These are phyloP conservation scores for Gastrophysa polygoni DNA, from an alignment of 2,888 invertebrate species.

Conservation along the genomic window DNA sequence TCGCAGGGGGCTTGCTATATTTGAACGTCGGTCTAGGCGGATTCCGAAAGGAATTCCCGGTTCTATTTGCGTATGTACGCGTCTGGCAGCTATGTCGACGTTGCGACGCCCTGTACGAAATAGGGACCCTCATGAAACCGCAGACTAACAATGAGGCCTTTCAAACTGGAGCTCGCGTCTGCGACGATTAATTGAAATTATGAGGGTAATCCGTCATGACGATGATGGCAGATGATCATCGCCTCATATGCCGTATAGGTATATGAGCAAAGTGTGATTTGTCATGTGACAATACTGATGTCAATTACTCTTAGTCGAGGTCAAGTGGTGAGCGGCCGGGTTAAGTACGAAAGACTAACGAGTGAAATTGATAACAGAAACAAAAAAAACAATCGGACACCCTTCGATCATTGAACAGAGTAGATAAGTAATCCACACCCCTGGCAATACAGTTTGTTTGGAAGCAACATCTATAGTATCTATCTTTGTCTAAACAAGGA, in stretches of 20 bases:
- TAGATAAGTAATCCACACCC: no score
- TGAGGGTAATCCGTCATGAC: not conserved
- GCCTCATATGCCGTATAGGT: not conserved
- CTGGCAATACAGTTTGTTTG: no score
- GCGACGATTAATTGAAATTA: not conserved
- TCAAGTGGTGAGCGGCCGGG: no score
- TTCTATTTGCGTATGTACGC: slow-evolving; percentile 14
- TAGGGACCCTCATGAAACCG: not conserved
- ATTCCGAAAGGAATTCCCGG: slow-evolving; percentile 21
- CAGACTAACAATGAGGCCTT: no score
- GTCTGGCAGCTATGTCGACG: slow-evolving; percentile 9
- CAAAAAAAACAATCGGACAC: no score
- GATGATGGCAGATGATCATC: not conserved
- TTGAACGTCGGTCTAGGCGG: slow-evolving; percentile 14
- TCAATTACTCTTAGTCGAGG: no score
- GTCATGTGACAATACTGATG: not conserved
- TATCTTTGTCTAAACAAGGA: no score
- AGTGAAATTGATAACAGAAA: no score
- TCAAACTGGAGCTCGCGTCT: no score
- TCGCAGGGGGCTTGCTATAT: slow-evolving; percentile 22
- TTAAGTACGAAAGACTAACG: no score
- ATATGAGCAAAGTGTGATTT: not conserved
- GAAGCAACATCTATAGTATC: no score
- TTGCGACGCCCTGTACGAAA: not conserved
- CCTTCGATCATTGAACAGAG: no score